Evolutionary conservation across 2,113 vertebrate genomes (phyloP), one percentile per base, ranked within the genome.

Genomic region (Mionectes macconnelli): DNA sequence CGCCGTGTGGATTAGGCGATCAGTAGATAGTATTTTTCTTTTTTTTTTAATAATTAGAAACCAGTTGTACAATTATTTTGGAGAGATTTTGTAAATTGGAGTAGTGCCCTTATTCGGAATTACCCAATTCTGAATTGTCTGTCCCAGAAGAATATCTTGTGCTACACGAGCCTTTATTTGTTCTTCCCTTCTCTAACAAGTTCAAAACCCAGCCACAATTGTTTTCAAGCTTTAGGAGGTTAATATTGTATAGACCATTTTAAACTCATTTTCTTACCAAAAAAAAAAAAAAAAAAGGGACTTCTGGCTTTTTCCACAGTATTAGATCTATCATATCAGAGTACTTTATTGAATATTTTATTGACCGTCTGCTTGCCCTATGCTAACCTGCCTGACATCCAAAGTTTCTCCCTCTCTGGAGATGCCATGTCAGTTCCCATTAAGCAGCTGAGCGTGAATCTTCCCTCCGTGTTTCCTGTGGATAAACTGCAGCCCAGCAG

Each of bases 291-390:
- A 73, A 62, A 69, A 37, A 16, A 63, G 11, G 4, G 8, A 50
- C 44, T 97, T 70, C 57, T 83, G 91, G 76, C 87, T 94, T 96
- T 97, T 98, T 95, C 92, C 90, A 80, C 96, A 96, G 89, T 98
- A 98, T 98, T 98, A 98, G 97, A 98, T 98, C 98, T 97, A 98
- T 99, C 97, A 98, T 98, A 98, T 98, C 97, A 98, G 97, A 98
- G 98, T 94, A 95, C 95, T 98, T 98, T 98, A 98, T 98, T 99
- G 98, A 99, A 98, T 99, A 98, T 99, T 99, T 99, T 98, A 98
- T 98, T 98, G 98, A 98, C 98, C 98, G 97, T 98, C 98, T 99
- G 97, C 97, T 97, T 98, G 98, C 98, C 98, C 98, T 97, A 21
- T 98, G 97, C 98, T 98, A 98, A 98, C 98, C 98, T 98, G 97